Base-by-base conservation (phyloP, 2,888 invertebrate species). In the Philonicus albiceps region DNA sequence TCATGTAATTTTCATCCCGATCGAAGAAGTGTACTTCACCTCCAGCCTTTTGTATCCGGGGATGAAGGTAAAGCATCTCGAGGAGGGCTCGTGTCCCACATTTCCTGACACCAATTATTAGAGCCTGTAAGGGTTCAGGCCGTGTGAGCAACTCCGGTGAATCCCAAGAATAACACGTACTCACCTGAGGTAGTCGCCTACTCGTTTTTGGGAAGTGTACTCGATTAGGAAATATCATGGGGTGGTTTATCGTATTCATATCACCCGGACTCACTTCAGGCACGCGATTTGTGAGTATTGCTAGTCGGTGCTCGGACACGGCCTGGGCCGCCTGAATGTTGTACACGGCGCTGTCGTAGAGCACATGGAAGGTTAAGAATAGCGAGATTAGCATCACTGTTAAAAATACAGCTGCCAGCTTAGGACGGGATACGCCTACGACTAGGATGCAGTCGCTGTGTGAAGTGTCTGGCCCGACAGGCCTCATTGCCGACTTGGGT, bases 21-120 rank as follows among this genome's bases (percentile, higher is more conserved):
- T 99, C 98, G 93, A 99, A 99, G 93, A 98, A 99, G 92, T 99
- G 99, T 49, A 98, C 97, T 93, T 99, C 99, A 30, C 97, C 97
- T 19, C 97, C 96, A 1, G 98, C 98, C 91, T 97, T 97, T 91
- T 97, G 97, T 86, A 98, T 96, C 93, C 96, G 95, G 16, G 97
- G 97, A 93, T 99, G 99, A 81, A 99, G 94, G 91, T 98, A 97
- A 84, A 99, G 93, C 96, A 99, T 99, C 93, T 99, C 99, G 85
- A 99, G 94, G 6, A 99, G 94, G 0, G 99, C 99, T 86, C 99
- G 93, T 0, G 99, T 99, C 27, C 99, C 99, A 90, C 98, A 98
- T 93, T 99, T 99, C 89, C 98, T 94, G 37, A 98, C 98, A 81
- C 99, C 99, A 89, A 99, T 96, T 90, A 99, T 98, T 89, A 98